phyloP scores from a whole-genome alignment of 2,113 vertebrate genomes.

The Epinephelus fuscoguttatus region DNA sequence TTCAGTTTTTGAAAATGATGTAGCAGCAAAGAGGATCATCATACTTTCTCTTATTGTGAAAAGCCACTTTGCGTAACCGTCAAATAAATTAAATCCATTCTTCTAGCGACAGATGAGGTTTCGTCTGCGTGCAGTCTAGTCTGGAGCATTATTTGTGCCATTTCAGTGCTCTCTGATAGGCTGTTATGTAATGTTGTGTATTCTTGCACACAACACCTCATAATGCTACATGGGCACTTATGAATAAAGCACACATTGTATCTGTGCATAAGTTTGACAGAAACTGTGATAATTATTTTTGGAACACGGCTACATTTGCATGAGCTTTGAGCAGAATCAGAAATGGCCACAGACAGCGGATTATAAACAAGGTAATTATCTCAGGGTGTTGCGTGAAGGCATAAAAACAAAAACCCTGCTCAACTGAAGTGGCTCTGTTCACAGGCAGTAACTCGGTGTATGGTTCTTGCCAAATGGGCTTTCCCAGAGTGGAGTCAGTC shows the following conservation, averaged over 20 bases:
- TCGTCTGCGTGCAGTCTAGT: slow-evolving; percentile 7
- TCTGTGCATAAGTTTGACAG: slow-evolving; percentile 49
- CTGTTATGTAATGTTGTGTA: slow-evolving; percentile 43
- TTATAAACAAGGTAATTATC: slow-evolving; percentile 66
- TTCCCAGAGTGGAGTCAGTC: slow-evolving; percentile 17
- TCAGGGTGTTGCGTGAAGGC: slow-evolving; percentile 42
- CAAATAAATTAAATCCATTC: slow-evolving; percentile 28
- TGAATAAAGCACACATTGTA: slow-evolving; percentile 46
- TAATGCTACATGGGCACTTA: slow-evolving; percentile 46
- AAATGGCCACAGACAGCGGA: slow-evolving; percentile 41
- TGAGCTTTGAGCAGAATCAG: slow-evolving; percentile 50
- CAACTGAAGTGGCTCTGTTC: slow-evolving; percentile 7
- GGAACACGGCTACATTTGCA: slow-evolving; percentile 58
- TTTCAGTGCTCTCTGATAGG: slow-evolving; percentile 52
- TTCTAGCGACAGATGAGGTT: slow-evolving; percentile 34
- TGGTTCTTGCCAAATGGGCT: slow-evolving; percentile 12
- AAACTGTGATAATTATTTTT: slow-evolving; percentile 64
- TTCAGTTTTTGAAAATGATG: slow-evolving; percentile 8
- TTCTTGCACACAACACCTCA: slow-evolving; percentile 28
- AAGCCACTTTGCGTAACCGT: slow-evolving; percentile 27
- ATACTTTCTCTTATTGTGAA: slow-evolving; percentile 22
- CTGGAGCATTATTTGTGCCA: slow-evolving; percentile 49
- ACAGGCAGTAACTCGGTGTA: background rate
- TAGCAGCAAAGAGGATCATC: background rate
- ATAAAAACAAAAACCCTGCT: slow-evolving; percentile 11